Conservation (phyloP, 2,113 vertebrate genomes). For the Phaethornis superciliosus region DNA sequence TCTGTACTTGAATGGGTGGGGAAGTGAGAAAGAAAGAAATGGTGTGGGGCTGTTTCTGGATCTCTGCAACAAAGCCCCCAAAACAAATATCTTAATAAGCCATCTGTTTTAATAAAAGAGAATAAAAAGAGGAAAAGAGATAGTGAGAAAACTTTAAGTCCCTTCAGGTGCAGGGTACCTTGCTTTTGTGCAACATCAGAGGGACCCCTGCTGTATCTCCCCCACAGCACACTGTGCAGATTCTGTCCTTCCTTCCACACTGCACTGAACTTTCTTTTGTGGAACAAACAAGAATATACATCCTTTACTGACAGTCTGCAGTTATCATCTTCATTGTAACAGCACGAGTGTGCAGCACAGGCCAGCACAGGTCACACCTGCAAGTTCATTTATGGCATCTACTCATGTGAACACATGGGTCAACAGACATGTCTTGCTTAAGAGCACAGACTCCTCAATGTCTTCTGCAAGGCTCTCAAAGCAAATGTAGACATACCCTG, state of each 20-base stretch:
- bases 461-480: not conserved
- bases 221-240: not conserved
- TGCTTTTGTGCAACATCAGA: not conserved
- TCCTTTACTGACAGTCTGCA: not conserved
- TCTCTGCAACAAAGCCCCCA: not conserved
- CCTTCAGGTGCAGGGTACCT: not conserved
- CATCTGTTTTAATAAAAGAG: not conserved
- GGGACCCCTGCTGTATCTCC: not conserved
- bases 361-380: fast-evolving
- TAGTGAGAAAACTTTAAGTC: not conserved
- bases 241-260: not conserved
- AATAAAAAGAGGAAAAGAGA: not conserved
- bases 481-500: not conserved
- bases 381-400: not conserved
- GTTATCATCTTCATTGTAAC: not conserved
- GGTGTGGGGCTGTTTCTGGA: not conserved
- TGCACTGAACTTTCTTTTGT: not conserved
- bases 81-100: not conserved
- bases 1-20: not conserved
- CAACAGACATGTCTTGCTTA: not conserved
- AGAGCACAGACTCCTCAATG: not conserved
- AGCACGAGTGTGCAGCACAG: fast-evolving
- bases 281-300: not conserved
- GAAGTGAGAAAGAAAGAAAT: not conserved
- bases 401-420: fast-evolving